Evolutionary conservation across 1,140 invertebrate species (phyloP).

Genomic region (Conus ventricosus): DNA sequence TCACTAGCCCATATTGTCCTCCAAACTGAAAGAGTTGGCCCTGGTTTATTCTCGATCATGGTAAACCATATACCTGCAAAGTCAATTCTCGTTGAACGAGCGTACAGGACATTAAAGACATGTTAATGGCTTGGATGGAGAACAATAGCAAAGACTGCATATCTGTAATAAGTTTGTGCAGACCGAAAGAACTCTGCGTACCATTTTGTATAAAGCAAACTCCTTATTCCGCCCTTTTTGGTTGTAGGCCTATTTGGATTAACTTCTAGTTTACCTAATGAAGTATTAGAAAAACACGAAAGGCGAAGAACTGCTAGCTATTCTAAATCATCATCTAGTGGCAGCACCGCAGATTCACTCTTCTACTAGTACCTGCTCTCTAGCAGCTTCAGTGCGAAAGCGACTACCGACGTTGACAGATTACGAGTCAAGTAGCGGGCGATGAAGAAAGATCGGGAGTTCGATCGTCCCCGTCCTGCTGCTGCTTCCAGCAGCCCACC

Average conservation of each 20-base stretch:
- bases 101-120: constrained; percentile 45
- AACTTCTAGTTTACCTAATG: neutral
- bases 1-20: constrained; percentile 46
- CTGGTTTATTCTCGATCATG: constrained; percentile 36
- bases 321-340: neutral
- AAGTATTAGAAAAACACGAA: neutral
- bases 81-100: constrained; percentile 47
- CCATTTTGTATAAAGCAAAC: neutral
- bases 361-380: neutral
- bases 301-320: neutral
- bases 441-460: too few species aligned
- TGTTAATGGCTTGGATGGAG: neutral
- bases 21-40: constrained; percentile 44
- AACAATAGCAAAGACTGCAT: neutral
- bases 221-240: constrained; percentile 22
- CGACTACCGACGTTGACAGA: too few species aligned
- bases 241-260: neutral
- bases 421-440: too few species aligned
- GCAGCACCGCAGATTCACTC: neutral
- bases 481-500: too few species aligned
- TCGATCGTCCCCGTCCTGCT: too few species aligned
- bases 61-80: constrained; percentile 46
- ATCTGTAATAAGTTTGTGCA: neutral
- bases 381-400: neutral
- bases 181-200: constrained; percentile 47